Evolutionary conservation across 2,113 vertebrate species (phyloP), one percentile per base, ranked within the genome.

Genomic region (Tamias sibiricus): DNA sequence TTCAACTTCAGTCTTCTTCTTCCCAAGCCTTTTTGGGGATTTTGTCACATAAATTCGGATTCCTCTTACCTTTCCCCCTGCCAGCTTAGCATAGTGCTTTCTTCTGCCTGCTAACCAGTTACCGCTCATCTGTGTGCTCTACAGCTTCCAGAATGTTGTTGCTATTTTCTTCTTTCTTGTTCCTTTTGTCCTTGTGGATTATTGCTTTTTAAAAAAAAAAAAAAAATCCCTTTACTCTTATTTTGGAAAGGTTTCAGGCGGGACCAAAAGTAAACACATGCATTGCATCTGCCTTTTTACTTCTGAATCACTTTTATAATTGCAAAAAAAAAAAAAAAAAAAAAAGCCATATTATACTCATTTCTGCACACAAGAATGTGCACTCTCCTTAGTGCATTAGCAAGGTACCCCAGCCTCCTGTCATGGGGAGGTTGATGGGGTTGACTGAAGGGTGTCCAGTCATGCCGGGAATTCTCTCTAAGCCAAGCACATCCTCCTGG

Each of bases 181-280:
- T 88, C 44, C 54, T 84, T 95, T 81, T 59, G 42, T 64, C 49
- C 32, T 68, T 40, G 52, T 81, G 52, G 26, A 62, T 42, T 95
- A 47, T 91, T 89, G 84, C 40, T 52, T 26, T 85, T 32, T 44
- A 64, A 49, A 93, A 87, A 64, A 96, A 57, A 64, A 49, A 93
- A 87, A 64, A 96, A 93, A 64, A 92, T 69, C 20, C 12, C 42
- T 92, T 69, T 69, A 47, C 26, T 90, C n/a, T 93, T 85, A 6
- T 69, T 96, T 91, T 32, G 22, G 74, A 28, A 72, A 66, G 37
- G 22, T 85, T 91, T 64, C 20, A 32, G 26, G 44, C 80, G 11
- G 24, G 24, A 66, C 22, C 47, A 74, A 69, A 93, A 72, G 89
- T 44, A 88, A 94, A 84, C 35, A 68, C 59, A 68, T 12, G 24